Conservation (phyloP, 2,113 vertebrate species). For the Ammodramus savannarum region DNA sequence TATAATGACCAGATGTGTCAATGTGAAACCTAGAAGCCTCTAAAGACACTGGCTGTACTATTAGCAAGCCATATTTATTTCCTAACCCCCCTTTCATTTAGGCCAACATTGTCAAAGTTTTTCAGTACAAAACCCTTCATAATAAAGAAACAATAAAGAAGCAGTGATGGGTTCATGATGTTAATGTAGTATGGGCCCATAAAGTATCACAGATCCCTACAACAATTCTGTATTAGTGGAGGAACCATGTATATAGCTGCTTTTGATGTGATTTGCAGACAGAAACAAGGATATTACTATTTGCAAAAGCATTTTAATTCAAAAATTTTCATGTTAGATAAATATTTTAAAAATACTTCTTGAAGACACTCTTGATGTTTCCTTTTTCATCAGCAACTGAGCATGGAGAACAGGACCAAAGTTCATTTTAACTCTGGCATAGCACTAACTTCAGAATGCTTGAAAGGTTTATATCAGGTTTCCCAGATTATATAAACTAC, state of each 20-base stretch:
- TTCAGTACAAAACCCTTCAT: neutral
- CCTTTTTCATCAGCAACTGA: neutral
- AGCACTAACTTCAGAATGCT: neutral
- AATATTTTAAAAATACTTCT: neutral
- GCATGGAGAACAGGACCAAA: neutral
- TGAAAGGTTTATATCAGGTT: neutral
- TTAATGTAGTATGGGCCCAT: neutral
- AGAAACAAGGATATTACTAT: neutral
- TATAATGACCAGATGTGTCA: neutral
- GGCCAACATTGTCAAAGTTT: neutral
- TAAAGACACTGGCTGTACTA: neutral
- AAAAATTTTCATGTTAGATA: neutral
- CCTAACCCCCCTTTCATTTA: neutral
- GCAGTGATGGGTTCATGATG: neutral
- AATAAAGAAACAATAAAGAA: neutral
- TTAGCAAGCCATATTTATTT: neutral
- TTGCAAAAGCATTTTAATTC: neutral
- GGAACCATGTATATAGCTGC: neutral
- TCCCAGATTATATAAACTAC: neutral
- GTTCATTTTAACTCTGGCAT: neutral
- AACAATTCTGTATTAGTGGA: neutral
- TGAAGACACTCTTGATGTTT: neutral
- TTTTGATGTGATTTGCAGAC: neutral
- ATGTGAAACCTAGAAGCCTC: neutral
- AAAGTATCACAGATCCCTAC: neutral